Conservation (phyloP, 2,888 invertebrate genomes). For the Neoitamus cyanurus region DNA sequence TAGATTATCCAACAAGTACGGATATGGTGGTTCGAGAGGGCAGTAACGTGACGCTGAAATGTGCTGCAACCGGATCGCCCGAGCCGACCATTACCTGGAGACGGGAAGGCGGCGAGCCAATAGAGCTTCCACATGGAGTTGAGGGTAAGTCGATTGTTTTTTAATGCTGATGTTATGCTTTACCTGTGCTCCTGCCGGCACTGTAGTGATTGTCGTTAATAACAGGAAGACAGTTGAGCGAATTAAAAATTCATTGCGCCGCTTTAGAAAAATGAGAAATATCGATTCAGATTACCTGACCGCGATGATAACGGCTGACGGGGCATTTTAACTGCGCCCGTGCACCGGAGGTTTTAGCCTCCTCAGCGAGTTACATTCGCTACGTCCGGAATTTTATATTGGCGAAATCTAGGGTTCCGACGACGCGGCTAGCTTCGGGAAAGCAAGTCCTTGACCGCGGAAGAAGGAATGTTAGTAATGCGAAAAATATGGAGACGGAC, state of each 20-base stretch:
- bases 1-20: conserved; percentile 85
- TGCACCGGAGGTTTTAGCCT: background rate
- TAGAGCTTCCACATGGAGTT: conserved; percentile 75
- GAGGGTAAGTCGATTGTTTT: conserved; percentile 70
- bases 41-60: conserved; percentile 85
- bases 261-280: conserved; percentile 24
- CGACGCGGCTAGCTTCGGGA: background rate
- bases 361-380: background rate
- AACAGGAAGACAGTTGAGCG: conserved; percentile 42
- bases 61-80: conserved; percentile 89
- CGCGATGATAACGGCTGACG: conserved; percentile 12
- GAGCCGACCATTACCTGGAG: conserved; percentile 89
- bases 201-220: conserved; percentile 43
- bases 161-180: conserved; percentile 38
- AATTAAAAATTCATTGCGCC: conserved; percentile 41
- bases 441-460: background rate
- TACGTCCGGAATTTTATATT: background rate
- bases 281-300: conserved; percentile 24
- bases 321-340: background rate
- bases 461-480: background rate
- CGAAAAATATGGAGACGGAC: background rate
- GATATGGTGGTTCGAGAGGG: conserved; percentile 91
- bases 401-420: background rate
- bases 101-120: conserved; percentile 82
- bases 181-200: background rate